Percentiles rank a stretch among this genome's conserved stretches.
These are phyloP conservation scores for Bruchidius siliquastri DNA, from an alignment of 2,888 invertebrate genomes.

Conservation along the genomic window DNA sequence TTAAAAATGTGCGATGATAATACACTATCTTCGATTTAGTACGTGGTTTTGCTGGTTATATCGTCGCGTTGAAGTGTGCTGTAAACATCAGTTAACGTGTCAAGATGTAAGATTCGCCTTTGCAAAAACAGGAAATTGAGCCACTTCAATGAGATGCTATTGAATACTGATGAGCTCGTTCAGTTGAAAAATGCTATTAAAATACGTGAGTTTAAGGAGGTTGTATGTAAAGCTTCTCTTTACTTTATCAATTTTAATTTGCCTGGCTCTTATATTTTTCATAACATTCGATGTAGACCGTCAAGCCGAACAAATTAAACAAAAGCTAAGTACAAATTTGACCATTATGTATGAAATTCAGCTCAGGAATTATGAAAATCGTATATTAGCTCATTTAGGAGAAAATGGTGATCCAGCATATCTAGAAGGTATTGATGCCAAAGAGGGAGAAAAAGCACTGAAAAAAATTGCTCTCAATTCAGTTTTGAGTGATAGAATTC, in stretches of 20 bases:
- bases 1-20: too few relatives aligned
- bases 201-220: slow-evolving; percentile 31
- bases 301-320: neutral
- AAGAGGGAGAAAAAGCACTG: slow-evolving; percentile 66
- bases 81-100: too few relatives aligned
- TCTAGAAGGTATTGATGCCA: slow-evolving; percentile 65
- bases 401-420: slow-evolving; percentile 65
- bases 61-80: too few relatives aligned
- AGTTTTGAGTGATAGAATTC: slow-evolving; percentile 80
- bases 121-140: neutral
- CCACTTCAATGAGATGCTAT: neutral
- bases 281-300: slow-evolving; percentile 13
- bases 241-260: slow-evolving; percentile 10
- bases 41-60: too few relatives aligned
- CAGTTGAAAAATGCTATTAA: slow-evolving; percentile 27
- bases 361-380: slow-evolving; percentile 51
- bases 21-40: too few relatives aligned
- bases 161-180: neutral
- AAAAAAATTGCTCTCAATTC: slow-evolving; percentile 85
- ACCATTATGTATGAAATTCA: slow-evolving; percentile 25
- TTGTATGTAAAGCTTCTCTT: slow-evolving; percentile 27
- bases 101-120: too few relatives aligned
- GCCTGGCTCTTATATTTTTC: slow-evolving; percentile 12
- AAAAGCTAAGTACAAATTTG: slow-evolving; percentile 16
- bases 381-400: slow-evolving; percentile 66